These are phyloP conservation scores for Cephus nigrinus DNA, from an alignment of 2,888 invertebrate species.

Conservation along the genomic window DNA sequence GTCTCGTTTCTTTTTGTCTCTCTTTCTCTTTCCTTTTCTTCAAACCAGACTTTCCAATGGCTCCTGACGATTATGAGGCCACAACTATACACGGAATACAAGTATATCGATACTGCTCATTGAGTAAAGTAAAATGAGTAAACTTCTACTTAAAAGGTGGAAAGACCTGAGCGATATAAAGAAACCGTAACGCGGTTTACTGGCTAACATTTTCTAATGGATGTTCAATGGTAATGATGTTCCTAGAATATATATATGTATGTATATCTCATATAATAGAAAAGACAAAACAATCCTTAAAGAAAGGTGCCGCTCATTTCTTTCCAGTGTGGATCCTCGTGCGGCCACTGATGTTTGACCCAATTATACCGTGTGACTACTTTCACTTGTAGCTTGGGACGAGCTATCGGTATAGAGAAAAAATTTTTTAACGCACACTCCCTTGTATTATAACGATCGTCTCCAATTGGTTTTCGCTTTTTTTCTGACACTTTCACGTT, in stretches of 20 bases:
- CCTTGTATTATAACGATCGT: not conserved
- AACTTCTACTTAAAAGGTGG: not conserved
- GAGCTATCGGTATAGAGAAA: constrained; percentile 10
- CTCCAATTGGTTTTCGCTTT: constrained; percentile 6
- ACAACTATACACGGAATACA: not conserved
- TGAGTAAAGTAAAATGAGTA: not conserved
- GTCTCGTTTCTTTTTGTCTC: not conserved
- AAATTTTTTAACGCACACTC: not conserved
- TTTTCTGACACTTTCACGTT: constrained; percentile 1
- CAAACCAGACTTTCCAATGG: not conserved
- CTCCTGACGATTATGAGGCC: not conserved
- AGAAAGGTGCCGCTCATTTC: not conserved
- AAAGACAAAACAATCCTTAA: not conserved
- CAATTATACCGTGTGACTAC: constrained; percentile 41
- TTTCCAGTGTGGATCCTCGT: not conserved
- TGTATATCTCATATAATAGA: not conserved
- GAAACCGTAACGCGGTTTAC: not conserved
- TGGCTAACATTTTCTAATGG: not conserved
- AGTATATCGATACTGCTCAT: not conserved
- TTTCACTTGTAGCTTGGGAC: constrained; percentile 51
- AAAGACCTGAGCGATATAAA: not conserved
- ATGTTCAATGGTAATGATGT: not conserved
- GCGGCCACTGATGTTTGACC: constrained; percentile 37
- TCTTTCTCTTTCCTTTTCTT: not conserved
- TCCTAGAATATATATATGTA: not conserved